Base-by-base conservation (phyloP, 2,797 vertebrate genomes). In the Thalassophryne amazonica region DNA sequence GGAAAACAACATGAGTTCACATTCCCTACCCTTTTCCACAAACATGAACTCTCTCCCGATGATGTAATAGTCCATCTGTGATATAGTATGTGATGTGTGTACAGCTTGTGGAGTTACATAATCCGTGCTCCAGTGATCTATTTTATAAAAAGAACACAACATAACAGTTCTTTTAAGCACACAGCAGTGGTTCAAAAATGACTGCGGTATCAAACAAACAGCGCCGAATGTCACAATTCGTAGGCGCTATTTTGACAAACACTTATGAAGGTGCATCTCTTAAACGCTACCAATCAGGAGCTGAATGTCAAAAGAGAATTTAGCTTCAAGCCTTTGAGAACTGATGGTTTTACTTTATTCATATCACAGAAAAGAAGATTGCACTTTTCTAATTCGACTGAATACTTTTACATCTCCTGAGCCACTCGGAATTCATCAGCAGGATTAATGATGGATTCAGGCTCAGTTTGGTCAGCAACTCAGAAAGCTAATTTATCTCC, bases 401-500 rank as follows among this genome's bases (percentile, higher is more conserved):
- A 19, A 20, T 7, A 27, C 4, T 13, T 18, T 23, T 42, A 11
- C 9, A 7, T 57, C 9, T 3, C 4, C 10, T n/a, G 25, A 29
- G 2, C 13, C 19, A 35, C 14, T 32, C 14, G 14, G 29, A 51
- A 35, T 50, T 57, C 45, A 68, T 33, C 46, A 50, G 18, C 9
- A 29, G 16, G 41, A 27, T 69, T 33, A 47, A 20, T 2, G 7
- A 46, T 38, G 35, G 39, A 69, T 64, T 71, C 24, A 34, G 29
- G 6, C 16, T 52, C 40, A 27, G 73, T 40, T 43, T 20, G 21
- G 27, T 68, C 54, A 60, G 39, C 38, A 52, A 63, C 30, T 56
- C 57, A 57, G 27, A 33, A 33, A 24, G 20, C 38, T 24, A 18
- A 13, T 49, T 25, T 13, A 12, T 22, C 30, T 59, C 42, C 36